Conservation (phyloP, 2,888 invertebrate genomes). For the Sphaerophoria taeniata region DNA sequence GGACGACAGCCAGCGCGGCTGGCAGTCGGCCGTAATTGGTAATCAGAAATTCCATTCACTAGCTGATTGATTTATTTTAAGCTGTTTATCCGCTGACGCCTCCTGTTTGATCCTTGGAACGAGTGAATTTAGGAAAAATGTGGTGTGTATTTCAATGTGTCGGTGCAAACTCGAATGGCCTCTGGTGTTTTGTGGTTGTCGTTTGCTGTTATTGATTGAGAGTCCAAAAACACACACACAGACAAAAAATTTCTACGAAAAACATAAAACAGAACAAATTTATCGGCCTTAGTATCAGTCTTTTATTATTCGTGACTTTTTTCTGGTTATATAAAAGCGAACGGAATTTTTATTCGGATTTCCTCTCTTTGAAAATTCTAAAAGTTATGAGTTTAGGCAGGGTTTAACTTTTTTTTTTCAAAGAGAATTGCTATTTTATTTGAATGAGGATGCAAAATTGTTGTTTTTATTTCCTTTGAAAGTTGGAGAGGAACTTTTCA, state of each 20-base stretch:
- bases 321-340: background rate
- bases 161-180: background rate
- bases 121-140: conserved; percentile 46
- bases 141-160: conserved; percentile 17
- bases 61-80: conserved; percentile 69
- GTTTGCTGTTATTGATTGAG: conserved; percentile 38
- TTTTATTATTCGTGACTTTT: conserved; percentile 10
- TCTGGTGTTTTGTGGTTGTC: conserved; percentile 23
- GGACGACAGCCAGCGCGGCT: background rate
- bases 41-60: conserved; percentile 64
- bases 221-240: background rate
- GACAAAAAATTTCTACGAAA: background rate
- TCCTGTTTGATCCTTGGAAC: conserved; percentile 23
- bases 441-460: background rate
- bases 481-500: conserved; percentile 6
- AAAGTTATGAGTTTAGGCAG: background rate
- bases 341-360: background rate
- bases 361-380: too few relatives aligned
- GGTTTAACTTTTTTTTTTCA: background rate
- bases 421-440: conserved; percentile 5
- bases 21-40: conserved; percentile 21
- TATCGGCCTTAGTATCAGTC: background rate
- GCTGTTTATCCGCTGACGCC: conserved; percentile 60
- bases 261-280: background rate
- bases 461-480: background rate